Percentiles rank a stretch among this genome's conserved stretches.
These are phyloP conservation scores for Pungitius pungitius DNA, from an alignment of 2,113 vertebrate genomes.

Conservation along the genomic window DNA sequence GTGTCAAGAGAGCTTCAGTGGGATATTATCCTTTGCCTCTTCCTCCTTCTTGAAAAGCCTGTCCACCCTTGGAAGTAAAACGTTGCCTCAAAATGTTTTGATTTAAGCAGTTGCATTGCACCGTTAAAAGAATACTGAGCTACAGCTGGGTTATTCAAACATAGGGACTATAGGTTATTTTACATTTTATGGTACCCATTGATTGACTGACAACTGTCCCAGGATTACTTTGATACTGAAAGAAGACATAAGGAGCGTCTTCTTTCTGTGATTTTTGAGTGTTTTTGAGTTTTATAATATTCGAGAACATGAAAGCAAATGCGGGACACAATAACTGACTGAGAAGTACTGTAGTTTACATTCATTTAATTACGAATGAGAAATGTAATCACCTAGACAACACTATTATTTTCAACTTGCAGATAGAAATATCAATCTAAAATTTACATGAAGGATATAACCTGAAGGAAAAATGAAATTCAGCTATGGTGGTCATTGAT, in stretches of 20 bases:
- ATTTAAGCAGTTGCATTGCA: background rate
- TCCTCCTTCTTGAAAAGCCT: background rate
- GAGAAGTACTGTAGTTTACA: background rate
- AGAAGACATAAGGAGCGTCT: background rate
- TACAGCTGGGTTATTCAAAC: background rate
- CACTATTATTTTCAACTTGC: background rate
- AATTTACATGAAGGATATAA: background rate
- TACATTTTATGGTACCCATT: background rate
- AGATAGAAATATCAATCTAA: background rate
- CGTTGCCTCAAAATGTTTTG: too few species aligned
- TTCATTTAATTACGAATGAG: conserved; percentile 10
- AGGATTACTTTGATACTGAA: background rate
- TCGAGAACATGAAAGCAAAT: too few species aligned
- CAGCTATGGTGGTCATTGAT: conserved; percentile 5
- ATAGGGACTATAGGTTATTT: background rate
- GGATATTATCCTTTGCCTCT: background rate
- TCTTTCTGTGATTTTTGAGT: background rate
- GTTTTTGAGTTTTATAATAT: too few species aligned
- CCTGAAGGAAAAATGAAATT: conserved; percentile 8
- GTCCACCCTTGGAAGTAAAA: background rate
- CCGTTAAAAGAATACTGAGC: background rate
- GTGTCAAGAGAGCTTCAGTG: background rate
- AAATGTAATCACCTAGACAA: too few species aligned
- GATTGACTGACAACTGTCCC: background rate
- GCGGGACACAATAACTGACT: too few species aligned